Evolutionary conservation across 2,888 invertebrate species (phyloP), one percentile per base, ranked within the genome.

Genomic region (Meiosimyza decipiens): DNA sequence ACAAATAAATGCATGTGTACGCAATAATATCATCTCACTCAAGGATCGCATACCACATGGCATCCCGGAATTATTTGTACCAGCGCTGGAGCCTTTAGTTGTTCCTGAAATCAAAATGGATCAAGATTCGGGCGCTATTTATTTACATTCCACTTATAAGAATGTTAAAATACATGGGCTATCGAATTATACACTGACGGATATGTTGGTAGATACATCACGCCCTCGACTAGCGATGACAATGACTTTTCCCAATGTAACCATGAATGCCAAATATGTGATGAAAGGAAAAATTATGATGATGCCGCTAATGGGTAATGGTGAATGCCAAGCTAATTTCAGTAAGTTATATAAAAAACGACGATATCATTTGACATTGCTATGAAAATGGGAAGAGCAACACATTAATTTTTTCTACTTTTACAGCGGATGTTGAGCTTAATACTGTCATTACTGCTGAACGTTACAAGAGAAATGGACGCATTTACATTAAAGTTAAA

Each of bases 271-370:
- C 0, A 88, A 82, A 73, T 94, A 95, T 83, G 88, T 87, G 6
- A 89, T 94, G 77, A 87, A 90, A 22, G 94, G 94, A 7, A 90
- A 91, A 78, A 89, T 94, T 51, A 87, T 94, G 77, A 90, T 94
- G 91, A 87, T 94, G 86, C 94, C 94, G 0, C 90, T 95, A 65
- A 87, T 89, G 11, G 94, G 94, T 64, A 88, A 90, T 4, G 94
- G 94, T 11, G 84, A 87, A 33, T 92, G 92, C 75, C 85, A 87
- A 16, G 92, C 92, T 63, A 93, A 92, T 84, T 92, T 93, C 81
- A 90, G 92, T 92, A 87, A 90, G 91, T 89, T 12, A 2, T 69
- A 55, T 33, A 55, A 50, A 50, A 40, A 16, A 50, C 33, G 0
- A 49, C 18, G 3, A 54, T 49, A 15, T 28, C 2, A 51, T 7